Evolutionary conservation across 2,797 vertebrate genomes (phyloP).

Genomic region (Siniperca undulata): DNA sequence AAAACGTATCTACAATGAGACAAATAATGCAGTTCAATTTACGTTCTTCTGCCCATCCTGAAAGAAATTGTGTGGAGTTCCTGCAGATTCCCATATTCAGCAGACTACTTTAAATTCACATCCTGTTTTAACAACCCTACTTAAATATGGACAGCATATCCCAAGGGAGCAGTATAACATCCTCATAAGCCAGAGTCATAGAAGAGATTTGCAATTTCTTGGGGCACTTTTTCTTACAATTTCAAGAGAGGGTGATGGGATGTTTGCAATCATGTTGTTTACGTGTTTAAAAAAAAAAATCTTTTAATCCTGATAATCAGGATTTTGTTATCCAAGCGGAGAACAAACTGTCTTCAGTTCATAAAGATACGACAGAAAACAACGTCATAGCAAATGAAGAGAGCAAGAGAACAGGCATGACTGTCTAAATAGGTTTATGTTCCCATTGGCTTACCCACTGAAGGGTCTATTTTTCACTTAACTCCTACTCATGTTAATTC

Average conservation of each 20-base stretch:
- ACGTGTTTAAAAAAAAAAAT: not conserved
- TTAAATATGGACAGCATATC: slow-evolving; percentile 57
- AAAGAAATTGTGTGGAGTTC: slow-evolving; percentile 22
- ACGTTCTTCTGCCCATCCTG: not conserved
- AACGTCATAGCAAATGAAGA: not conserved
- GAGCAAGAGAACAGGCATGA: slow-evolving; percentile 17
- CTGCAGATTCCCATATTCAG: slow-evolving; percentile 47
- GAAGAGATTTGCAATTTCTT: slow-evolving; percentile 22
- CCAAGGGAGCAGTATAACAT: slow-evolving; percentile 23
- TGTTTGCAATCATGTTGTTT: slow-evolving; percentile 16
- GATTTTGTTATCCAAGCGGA: slow-evolving; percentile 1
- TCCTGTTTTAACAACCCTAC: slow-evolving; percentile 26
- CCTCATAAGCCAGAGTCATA: slow-evolving; percentile 16
- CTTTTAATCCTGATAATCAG: not conserved
- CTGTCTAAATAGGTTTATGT: slow-evolving; percentile 42
- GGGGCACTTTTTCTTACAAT: not conserved
- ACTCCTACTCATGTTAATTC: slow-evolving; percentile 32
- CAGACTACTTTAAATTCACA: slow-evolving; percentile 54
- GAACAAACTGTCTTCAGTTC: slow-evolving; percentile 17
- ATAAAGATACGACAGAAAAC: not conserved
- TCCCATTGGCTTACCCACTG: slow-evolving; percentile 20
- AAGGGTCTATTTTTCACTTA: slow-evolving; percentile 34
- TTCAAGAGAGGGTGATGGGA: slow-evolving; percentile 9
- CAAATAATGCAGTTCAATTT: not conserved
- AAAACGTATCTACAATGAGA: not conserved